Evolutionary conservation across 2,888 invertebrate species (phyloP).

Genomic region (Lamellibrachia columna): DNA sequence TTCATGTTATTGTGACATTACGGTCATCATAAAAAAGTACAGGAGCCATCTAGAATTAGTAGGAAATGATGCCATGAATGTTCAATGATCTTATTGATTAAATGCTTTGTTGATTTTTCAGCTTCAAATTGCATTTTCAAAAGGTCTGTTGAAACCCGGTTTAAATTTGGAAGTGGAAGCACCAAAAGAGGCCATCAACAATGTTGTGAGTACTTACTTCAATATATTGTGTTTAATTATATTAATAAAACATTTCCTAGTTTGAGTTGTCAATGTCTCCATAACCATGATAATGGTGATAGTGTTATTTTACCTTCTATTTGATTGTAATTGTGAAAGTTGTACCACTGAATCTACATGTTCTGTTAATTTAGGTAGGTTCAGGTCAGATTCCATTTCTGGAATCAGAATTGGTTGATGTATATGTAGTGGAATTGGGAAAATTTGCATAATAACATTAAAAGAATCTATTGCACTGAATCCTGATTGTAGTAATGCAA

Average conservation of each 20-base stretch:
- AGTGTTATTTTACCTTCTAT: too few species aligned
- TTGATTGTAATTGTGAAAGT: too few species aligned
- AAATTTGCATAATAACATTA: background rate
- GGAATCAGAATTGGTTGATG: too few species aligned
- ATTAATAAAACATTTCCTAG: background rate
- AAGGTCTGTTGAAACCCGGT: conserved; percentile 86
- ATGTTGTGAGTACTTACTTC: conserved; percentile 73
- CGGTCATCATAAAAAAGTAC: too few species aligned
- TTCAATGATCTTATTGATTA: background rate
- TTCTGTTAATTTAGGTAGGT: too few species aligned
- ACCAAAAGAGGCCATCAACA: conserved; percentile 75
- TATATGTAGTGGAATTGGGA: background rate
- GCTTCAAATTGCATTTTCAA: conserved; percentile 89
- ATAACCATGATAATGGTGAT: too few species aligned
- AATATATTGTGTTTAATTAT: too few species aligned
- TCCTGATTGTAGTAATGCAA: background rate
- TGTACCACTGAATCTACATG: too few species aligned
- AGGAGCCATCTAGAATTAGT: background rate
- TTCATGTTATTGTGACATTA: too few species aligned
- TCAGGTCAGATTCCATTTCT: too few species aligned
- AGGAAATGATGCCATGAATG: background rate
- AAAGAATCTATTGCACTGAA: background rate
- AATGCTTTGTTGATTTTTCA: conserved; percentile 61
- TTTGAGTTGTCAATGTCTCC: background rate
- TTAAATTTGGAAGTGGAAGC: conserved; percentile 73